A percentile compares a stretch with the other conserved stretches of the same genome.
These are phyloP conservation scores for Dicrurus megarhynchus DNA, from an alignment of 2,113 vertebrate species.

Conservation along the genomic window DNA sequence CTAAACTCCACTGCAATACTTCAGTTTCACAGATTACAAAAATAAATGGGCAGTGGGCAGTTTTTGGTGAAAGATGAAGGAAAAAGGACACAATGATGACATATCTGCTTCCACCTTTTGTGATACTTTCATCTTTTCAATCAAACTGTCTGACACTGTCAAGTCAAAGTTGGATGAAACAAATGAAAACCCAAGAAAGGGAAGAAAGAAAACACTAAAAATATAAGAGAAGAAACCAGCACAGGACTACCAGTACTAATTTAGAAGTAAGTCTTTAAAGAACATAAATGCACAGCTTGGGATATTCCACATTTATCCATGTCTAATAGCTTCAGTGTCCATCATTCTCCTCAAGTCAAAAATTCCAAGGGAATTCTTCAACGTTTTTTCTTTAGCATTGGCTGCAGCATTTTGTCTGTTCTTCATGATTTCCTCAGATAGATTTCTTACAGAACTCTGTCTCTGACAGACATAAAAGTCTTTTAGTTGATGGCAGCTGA, in stretches of 20 bases:
- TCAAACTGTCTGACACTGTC: not conserved
- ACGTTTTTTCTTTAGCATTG: not conserved
- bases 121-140: not conserved
- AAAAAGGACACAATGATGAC: not conserved
- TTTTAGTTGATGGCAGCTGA: not conserved
- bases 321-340: not conserved
- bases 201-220: not conserved
- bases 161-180: not conserved
- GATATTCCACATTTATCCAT: not conserved
- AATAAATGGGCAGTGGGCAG: not conserved
- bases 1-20: not conserved
- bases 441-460: not conserved
- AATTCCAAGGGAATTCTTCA: not conserved
- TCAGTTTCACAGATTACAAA: not conserved
- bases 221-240: not conserved
- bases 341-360: not conserved
- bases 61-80: not conserved
- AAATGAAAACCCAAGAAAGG: not conserved
- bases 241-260: not conserved
- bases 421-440: not conserved
- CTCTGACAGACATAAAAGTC: not conserved
- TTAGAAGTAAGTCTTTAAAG: not conserved
- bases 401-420: not conserved
- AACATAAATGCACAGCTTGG: not conserved
- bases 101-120: not conserved